Base-by-base conservation (phyloP, 2,888 invertebrate genomes). In the Drosophila putrida region DNA sequence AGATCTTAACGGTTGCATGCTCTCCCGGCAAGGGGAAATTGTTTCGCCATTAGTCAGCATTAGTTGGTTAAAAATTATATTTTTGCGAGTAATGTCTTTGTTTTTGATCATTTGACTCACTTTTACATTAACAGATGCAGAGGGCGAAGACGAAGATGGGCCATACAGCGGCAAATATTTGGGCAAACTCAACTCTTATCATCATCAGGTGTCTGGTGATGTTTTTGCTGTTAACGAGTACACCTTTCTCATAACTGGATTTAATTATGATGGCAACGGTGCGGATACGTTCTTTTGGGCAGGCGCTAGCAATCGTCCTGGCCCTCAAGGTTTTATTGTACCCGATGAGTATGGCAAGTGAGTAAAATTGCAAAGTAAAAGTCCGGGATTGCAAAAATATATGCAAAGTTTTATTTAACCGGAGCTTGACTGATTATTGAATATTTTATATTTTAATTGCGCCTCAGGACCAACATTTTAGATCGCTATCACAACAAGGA, bases 251-350 rank as follows among this genome's bases (percentile, higher is more conserved):
- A 91, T 98, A 67, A 95, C 95, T 20, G 95, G 95, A 73, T 98
- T 98, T 90, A 97, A 95, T 91, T 98, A 98, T 82, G 98, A 98
- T 91, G 98, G 98, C 41, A 96, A 96, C 46, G 98, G 97, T 0
- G 96, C 96, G 9, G 98, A 98, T 90, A 96, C 98, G 2, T 98
- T 97, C 93, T 98, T 98, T 93, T 98, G 97, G 97, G 96, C 97
- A 0, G 98, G 98, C n/a, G 95, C 96, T 35, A 94, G 96, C 0
- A 96, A 96, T 85, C 93, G 97, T 20, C 97, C 98, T 0, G 97
- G 97, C 0, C 97, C 97, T 0, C 96, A 97, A 91, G 98, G 98
- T 6, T 98, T 98, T 91, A 97, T 98, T 61, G 96, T 98, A 46
- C 96, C 98, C 0, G 96, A 98, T 88, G 96, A 97, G 91, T 94